Evolutionary conservation across 1,140 invertebrate species (phyloP).

Genomic region (Pogonomyrmex barbatus): DNA sequence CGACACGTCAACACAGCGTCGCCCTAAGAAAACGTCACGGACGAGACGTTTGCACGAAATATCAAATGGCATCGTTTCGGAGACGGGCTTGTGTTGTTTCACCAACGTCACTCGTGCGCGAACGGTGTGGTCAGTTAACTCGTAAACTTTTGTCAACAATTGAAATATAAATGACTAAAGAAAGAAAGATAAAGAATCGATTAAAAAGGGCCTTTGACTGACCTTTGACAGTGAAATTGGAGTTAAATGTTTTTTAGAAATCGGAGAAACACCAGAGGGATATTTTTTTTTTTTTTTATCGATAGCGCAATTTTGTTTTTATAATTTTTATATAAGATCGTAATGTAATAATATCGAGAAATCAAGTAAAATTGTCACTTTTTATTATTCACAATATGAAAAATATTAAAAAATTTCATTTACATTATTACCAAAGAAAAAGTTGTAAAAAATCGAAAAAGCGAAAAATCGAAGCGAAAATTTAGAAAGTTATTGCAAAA

Average conservation of each 20-base stretch:
- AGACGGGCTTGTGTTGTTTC: background rate
- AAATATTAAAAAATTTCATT: background rate
- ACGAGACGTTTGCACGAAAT: background rate
- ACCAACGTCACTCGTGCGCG: background rate
- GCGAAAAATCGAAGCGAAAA: background rate
- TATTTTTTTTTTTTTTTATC: background rate
- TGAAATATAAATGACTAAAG: background rate
- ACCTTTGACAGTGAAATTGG: background rate
- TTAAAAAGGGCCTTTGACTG: background rate
- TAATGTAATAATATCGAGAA: background rate
- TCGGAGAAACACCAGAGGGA: background rate
- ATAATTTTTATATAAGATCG: background rate
- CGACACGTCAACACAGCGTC: background rate
- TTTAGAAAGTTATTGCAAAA: background rate
- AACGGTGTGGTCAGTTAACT: slow-evolving; percentile 25
- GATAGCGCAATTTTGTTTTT: background rate
- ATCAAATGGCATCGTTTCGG: background rate
- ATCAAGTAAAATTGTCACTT: background rate
- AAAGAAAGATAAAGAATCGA: background rate
- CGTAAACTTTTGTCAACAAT: background rate
- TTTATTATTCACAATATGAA: background rate
- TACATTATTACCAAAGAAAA: background rate
- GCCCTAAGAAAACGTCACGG: slow-evolving; percentile 3
- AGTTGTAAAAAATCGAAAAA: background rate
- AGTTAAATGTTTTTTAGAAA: slow-evolving; percentile 3